These are phyloP conservation scores for Ceratina calcarata DNA, from an alignment of 1,140 invertebrate genomes.

Conservation along the genomic window DNA sequence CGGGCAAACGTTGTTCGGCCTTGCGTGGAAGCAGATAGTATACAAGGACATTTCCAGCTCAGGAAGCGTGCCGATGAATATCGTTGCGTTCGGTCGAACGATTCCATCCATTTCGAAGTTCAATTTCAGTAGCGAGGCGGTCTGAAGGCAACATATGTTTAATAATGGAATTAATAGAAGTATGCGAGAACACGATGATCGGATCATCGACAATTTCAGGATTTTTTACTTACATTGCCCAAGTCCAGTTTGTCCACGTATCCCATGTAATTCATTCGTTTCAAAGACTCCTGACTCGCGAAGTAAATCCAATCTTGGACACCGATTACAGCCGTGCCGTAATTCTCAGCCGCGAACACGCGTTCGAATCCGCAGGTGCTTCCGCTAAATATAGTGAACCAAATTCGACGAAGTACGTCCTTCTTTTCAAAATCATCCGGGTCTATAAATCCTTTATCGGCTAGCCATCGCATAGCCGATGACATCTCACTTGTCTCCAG, in stretches of 20 bases:
- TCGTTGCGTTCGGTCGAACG: conserved; percentile 87
- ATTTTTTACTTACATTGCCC: conserved; percentile 82
- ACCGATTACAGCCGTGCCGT: conserved; percentile 84
- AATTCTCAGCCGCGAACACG: conserved; percentile 92
- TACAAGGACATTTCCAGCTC: conserved; percentile 95
- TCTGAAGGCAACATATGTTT: conserved; percentile 69
- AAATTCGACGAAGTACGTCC: conserved; percentile 87
- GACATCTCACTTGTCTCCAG: conserved; percentile 83
- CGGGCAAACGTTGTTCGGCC: conserved; percentile 87
- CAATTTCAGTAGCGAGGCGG: conserved; percentile 87
- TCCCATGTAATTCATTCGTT: conserved; percentile 88
- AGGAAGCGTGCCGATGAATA: conserved; percentile 94
- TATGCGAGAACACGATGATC: too few relatives aligned
- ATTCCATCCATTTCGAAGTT: conserved; percentile 88
- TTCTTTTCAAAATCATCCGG: conserved; percentile 81
- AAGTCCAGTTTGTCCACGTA: conserved; percentile 87
- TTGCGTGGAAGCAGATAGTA: conserved; percentile 90
- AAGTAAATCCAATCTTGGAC: conserved; percentile 94
- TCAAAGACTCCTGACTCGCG: conserved; percentile 84
- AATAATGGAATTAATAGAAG: too few relatives aligned
- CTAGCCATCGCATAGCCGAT: conserved; percentile 81
- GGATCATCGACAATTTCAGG: too few relatives aligned
- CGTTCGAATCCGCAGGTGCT: conserved; percentile 93
- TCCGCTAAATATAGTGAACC: conserved; percentile 90
- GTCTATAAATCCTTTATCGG: conserved; percentile 76